Evolutionary conservation across 1,140 invertebrate genomes (phyloP), one percentile per base, ranked within the genome.

Genomic region (Drosophila lacertosa): DNA sequence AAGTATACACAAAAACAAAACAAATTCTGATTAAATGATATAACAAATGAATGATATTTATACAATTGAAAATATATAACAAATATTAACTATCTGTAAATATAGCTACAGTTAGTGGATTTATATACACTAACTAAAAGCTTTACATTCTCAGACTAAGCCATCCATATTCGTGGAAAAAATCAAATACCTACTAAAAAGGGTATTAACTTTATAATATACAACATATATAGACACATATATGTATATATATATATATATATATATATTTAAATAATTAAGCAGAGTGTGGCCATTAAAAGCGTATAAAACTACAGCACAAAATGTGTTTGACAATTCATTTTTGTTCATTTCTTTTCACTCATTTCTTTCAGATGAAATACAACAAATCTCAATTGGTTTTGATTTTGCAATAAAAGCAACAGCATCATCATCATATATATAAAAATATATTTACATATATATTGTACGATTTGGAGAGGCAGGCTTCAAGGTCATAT

Each of bases 361-460:
- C 29, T 26, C 39, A 15, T 55, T 62, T 33, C 22, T 79, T 78
- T 50, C 81, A 84, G 80, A 74, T 74, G 26, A 74, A 62, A 75
- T 58, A 69, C 69, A 51, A 67, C 53, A 50, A 88, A 79, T 81
- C 74, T 79, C 74, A 86, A 86, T 86, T 86, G 81, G 80, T 81
- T 86, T 76, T 86, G 81, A 86, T 86, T 86, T 86, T 68, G 24
- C 72, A 65, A 74, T 54, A 50, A 67, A 59, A 33, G 35, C n/a
- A 35, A 76, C 29, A 59, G 33, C 71, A 45, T 44, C 35, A 39
- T n/a, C n/a, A n/a, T n/a, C n/a, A n/a, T n/a, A 54, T 58, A 29
- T 4, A 22, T 4, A 24, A 7, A 16, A 40, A 20, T 7, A 26
- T 39, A 29, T 15, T 13, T 26, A 44, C 24, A 44, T 29, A 7